Evolutionary conservation across 1,140 invertebrate genomes (phyloP), one percentile per base, ranked within the genome.

Genomic region (Drosophila kurseongensis): DNA sequence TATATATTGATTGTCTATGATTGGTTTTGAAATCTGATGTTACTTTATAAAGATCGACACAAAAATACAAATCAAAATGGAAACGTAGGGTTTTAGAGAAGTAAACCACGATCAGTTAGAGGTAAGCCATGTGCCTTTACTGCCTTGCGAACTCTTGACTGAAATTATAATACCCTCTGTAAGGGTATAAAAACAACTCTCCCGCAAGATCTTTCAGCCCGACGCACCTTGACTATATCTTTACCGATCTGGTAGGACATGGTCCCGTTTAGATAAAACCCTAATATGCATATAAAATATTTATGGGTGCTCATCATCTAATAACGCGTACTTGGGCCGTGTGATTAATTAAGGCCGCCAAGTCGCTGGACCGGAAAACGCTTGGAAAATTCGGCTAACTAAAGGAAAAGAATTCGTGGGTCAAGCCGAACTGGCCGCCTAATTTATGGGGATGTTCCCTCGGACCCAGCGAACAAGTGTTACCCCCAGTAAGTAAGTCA

Each of bases 211-310:
- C 23, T 23, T 23, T 4, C 3, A 23, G 23, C 2, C 23, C 23
- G 23, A 23, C 23, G 23, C 23, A 23, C 23, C 23, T 23, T 23
- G 4, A 23, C 9, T 41, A 3, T 75, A 76, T 76, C 73, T 52
- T 4, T 7, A 7, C 5, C 36, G 36, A 76, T 75, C 73, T 76
- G 16, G 40, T 75, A 52, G 61, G 73, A 75, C 72, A 75, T 41
- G 60, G 27, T 56, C 47, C 51, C 73, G 42, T 75, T 57, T 48
- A 75, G 73, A 75, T 76, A 75, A 35, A 14, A 13, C 32, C 18
- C 59, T 74, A 85, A 84, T 84, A 84, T 81, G 73, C 73, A 81
- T 81, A 78, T 63, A 23, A 85, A 74, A 76, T 80, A 66, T 75
- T 40, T 75, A 61, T 56, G 45, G 60, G 54, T 61, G 41, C 23